Evolutionary conservation across 2,888 invertebrate genomes (phyloP).

Genomic region (Drosophila multiciliata): DNA sequence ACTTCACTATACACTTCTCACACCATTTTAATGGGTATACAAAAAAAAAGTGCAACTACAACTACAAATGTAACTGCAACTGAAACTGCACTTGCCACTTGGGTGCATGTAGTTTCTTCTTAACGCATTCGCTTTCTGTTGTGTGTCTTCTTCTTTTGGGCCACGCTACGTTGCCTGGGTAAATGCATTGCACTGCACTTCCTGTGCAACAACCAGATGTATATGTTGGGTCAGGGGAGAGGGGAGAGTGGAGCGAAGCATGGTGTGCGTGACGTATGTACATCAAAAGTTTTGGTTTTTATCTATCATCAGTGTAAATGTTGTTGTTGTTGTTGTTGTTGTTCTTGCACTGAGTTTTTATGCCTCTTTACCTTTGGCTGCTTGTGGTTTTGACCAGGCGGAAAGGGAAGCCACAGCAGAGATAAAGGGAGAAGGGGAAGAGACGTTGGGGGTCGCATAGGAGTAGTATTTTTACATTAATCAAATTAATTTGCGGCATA

Average conservation of each 20-base stretch:
- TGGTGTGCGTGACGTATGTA: constrained; percentile 63
- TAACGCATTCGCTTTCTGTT: constrained; percentile 10
- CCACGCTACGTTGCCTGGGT: constrained; percentile 55
- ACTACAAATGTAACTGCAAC: constrained; percentile 25
- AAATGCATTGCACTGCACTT: constrained; percentile 71
- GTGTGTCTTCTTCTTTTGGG: constrained; percentile 30
- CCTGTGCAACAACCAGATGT: constrained; percentile 47
- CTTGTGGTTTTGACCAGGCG: constrained; percentile 49
- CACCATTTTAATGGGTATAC: background rate
- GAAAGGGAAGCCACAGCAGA: background rate
- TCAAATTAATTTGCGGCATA: constrained; percentile 48
- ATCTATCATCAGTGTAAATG: constrained; percentile 70
- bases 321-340: constrained; percentile 14
- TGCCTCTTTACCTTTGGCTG: constrained; percentile 56
- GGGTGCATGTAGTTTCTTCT: constrained; percentile 29
- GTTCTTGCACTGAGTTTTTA: constrained; percentile 39
- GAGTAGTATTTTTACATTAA: constrained; percentile 23
- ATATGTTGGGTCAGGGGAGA: background rate
- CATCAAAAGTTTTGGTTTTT: constrained; percentile 81
- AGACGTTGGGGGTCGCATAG: background rate
- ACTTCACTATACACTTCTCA: background rate
- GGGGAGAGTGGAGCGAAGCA: background rate
- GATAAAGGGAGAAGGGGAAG: background rate
- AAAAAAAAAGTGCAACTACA: constrained; percentile 25
- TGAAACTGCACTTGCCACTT: constrained; percentile 71